Evolutionary conservation across 2,888 invertebrate genomes (phyloP).

Genomic region (Troides oblongomaculatus): DNA sequence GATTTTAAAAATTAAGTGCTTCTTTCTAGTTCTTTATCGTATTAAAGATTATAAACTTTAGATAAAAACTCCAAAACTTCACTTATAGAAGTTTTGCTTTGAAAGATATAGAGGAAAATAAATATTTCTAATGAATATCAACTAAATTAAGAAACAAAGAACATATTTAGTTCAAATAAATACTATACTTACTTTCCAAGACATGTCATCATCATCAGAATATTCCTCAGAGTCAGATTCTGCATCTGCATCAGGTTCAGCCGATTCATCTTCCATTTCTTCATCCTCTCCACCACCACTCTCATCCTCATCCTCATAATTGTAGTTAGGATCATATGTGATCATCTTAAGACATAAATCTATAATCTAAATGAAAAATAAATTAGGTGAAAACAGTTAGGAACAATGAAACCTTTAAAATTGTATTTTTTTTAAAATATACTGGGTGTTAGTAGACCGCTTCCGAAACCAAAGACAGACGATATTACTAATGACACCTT

Average conservation of each 20-base stretch:
- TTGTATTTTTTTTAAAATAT: not conserved
- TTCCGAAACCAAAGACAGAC: no score
- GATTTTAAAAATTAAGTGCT: not conserved
- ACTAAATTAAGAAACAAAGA: not conserved
- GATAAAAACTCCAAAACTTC: no score
- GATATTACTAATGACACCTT: no score
- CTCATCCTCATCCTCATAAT: constrained; percentile 95
- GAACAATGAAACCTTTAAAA: not conserved
- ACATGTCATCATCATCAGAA: constrained; percentile 99
- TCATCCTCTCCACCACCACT: constrained; percentile 85
- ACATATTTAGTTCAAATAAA: not conserved
- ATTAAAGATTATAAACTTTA: not conserved
- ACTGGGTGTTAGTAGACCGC: no score
- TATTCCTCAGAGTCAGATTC: constrained; percentile 96
- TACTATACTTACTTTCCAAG: constrained; percentile 89
- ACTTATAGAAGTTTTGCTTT: no score
- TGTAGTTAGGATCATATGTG: constrained; percentile 99
- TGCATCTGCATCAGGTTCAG: constrained; percentile 84
- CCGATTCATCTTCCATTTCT: constrained; percentile 86
- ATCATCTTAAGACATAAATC: constrained; percentile 94
- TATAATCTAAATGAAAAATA: constrained; percentile 81
- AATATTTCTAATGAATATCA: not conserved
- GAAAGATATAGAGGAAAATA: no score
- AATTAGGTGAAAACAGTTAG: not conserved
- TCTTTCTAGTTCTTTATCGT: not conserved